These are phyloP conservation scores for Scaptomyza tumidula DNA, from an alignment of 2,888 invertebrate genomes.

Conservation along the genomic window DNA sequence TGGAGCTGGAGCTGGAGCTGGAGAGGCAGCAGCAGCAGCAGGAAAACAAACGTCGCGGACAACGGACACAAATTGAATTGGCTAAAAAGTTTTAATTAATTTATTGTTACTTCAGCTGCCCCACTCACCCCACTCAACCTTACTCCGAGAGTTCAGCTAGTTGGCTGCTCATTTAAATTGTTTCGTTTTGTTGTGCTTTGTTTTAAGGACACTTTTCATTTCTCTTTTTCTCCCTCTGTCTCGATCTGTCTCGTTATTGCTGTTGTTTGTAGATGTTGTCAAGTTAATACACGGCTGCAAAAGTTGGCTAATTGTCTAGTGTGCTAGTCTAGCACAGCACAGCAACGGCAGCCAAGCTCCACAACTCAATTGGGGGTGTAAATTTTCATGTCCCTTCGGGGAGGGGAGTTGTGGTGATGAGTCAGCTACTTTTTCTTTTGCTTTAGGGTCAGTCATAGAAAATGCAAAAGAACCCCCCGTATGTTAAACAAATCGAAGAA, in stretches of 20 bases:
- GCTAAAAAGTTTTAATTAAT: slow-evolving; percentile 80
- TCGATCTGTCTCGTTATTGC: slow-evolving; percentile 24
- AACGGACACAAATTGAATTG: slow-evolving; percentile 79
- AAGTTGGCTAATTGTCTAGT: slow-evolving; percentile 75
- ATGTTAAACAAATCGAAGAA: slow-evolving; percentile 26
- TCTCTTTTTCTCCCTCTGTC: slow-evolving; percentile 46
- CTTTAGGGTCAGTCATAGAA: neutral
- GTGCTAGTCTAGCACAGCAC: slow-evolving; percentile 25
- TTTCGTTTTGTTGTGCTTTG: slow-evolving; percentile 20
- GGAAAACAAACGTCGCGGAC: slow-evolving; percentile 60
- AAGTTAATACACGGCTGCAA: slow-evolving; percentile 75
- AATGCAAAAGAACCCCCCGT: slow-evolving; percentile 1
- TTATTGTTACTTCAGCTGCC: slow-evolving; percentile 76
- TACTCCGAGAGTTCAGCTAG: slow-evolving; percentile 1
- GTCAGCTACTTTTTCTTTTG: slow-evolving; percentile 30
- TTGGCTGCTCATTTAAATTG: slow-evolving; percentile 73
- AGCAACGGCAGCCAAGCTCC: neutral
- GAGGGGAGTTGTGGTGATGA: slow-evolving; percentile 14
- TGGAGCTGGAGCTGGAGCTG: too few relatives aligned
- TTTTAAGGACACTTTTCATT: slow-evolving; percentile 56
- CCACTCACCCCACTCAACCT: neutral
- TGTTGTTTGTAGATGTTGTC: slow-evolving; percentile 44
- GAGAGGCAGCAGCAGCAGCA: too few relatives aligned
- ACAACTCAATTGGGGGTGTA: slow-evolving; percentile 46
- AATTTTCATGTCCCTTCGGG: slow-evolving; percentile 16